Evolutionary conservation across 2,888 invertebrate species (phyloP).

Genomic region (Drosophila kuntzei): DNA sequence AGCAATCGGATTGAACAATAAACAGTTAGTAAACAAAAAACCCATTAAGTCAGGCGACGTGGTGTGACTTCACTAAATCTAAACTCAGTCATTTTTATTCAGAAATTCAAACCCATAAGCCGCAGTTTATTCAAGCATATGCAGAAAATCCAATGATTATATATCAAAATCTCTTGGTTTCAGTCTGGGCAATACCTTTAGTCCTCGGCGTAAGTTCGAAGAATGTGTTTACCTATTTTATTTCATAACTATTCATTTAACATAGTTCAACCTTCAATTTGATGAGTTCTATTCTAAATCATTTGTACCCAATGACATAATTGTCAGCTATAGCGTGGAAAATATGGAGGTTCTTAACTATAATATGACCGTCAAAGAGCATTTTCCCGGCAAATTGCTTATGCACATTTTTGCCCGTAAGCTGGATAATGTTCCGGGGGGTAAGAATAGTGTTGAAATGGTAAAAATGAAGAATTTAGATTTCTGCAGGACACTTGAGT

Average conservation of each 20-base stretch:
- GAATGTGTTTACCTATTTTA: too few species aligned
- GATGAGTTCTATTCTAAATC: constrained; percentile 73
- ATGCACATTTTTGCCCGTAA: constrained; percentile 71
- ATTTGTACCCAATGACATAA: constrained; percentile 73
- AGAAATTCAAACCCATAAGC: constrained; percentile 14
- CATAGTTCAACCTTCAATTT: constrained; percentile 54
- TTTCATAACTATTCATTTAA: neutral
- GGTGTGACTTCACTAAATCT: constrained; percentile 61
- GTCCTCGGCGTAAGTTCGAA: constrained; percentile 49
- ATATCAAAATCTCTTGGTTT: constrained; percentile 10
- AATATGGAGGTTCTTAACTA: constrained; percentile 51
- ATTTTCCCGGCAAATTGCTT: constrained; percentile 76
- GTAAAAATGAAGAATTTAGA: constrained; percentile 70
- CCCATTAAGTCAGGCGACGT: constrained; percentile 60
- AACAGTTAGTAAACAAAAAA: constrained; percentile 29
- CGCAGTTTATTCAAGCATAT: constrained; percentile 1
- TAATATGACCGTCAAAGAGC: constrained; percentile 64
- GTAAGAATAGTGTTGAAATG: constrained; percentile 44
- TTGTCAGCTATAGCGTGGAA: constrained; percentile 53
- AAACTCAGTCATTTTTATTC: constrained; percentile 28
- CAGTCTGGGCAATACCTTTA: constrained; percentile 5
- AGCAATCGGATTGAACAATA: constrained; percentile 23
- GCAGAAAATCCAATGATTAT: constrained; percentile 16
- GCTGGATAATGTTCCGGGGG: constrained; percentile 50
- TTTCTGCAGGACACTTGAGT: constrained; percentile 74